Evolutionary conservation across 2,888 invertebrate genomes (phyloP).

Genomic region (Melinaea menophilus): DNA sequence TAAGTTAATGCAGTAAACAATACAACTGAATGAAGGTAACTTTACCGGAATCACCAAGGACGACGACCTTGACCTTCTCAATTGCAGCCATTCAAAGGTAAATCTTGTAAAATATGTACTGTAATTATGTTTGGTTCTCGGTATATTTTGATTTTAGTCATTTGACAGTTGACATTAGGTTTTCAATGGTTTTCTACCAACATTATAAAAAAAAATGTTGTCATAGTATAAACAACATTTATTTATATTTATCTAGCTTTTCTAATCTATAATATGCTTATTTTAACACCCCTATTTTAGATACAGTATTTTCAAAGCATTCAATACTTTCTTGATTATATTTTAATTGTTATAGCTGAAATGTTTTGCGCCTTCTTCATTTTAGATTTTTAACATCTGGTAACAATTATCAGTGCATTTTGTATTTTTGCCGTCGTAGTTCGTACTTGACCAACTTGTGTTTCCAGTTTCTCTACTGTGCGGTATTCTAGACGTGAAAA

Average conservation of each 20-base stretch:
- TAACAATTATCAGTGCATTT: not conserved
- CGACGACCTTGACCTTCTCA: conserved; percentile 93
- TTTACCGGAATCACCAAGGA: conserved; percentile 94
- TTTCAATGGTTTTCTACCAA: conserved; percentile 23
- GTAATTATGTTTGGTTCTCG: conserved; percentile 29
- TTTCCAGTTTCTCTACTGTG: conserved; percentile 16
- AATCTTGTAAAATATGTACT: conserved; percentile 53
- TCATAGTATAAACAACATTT: conserved; percentile 13
- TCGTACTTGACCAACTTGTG: conserved; percentile 4
- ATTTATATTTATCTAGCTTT: not conserved
- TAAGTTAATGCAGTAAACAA: conserved; percentile 39
- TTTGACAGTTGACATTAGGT: conserved; percentile 18
- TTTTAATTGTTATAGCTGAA: too few species aligned
- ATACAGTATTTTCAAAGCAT: too few species aligned
- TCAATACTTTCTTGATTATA: too few species aligned
- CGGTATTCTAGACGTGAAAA: conserved; percentile 32
- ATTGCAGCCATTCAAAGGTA: conserved; percentile 85
- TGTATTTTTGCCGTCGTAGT: conserved; percentile 2
- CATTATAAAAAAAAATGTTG: conserved; percentile 25
- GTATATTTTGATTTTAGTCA: conserved; percentile 34
- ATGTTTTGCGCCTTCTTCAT: not conserved
- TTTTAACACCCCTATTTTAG: too few species aligned
- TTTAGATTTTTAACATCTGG: not conserved
- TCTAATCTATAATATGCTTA: too few species aligned
- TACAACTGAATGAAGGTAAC: conserved; percentile 36